A percentile compares a stretch with the other conserved stretches of the same genome.
Conservation (phyloP, 2,888 invertebrate species). For the Cheiracanthium punctorium region DNA sequence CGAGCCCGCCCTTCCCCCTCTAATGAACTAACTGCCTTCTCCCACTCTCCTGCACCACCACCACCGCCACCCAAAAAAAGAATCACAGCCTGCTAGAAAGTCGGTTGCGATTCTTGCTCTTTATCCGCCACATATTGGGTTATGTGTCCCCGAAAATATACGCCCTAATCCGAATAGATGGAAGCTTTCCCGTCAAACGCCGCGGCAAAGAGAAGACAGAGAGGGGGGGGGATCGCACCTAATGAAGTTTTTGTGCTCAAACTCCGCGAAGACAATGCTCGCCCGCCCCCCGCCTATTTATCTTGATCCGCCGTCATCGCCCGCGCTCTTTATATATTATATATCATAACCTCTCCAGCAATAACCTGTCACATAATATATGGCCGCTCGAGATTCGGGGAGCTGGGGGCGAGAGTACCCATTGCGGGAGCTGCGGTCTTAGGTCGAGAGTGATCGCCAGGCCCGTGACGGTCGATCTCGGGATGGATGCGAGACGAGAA, state of each 20-base stretch:
- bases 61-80: not conserved
- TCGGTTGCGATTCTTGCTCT: not conserved
- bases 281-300: conserved; percentile 33
- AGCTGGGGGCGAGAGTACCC: not conserved
- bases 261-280: conserved; percentile 8
- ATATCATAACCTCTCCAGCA: conserved; percentile 40
- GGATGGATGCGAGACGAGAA: too few relatives aligned
- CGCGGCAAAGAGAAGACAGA: not conserved
- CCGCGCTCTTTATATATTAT: conserved; percentile 25
- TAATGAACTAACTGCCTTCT: not conserved
- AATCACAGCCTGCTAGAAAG: not conserved
- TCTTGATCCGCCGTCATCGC: conserved; percentile 42
- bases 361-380: conserved; percentile 55
- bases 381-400: conserved; percentile 1
- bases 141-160: conserved; percentile 43
- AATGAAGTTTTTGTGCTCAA: conserved; percentile 56
- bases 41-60: not conserved
- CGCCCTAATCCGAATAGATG: conserved; percentile 46
- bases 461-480: too few relatives aligned
- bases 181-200: conserved; percentile 5
- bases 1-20: not conserved
- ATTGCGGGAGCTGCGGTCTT: not conserved
- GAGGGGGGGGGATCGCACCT: conserved; percentile 23
- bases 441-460: too few relatives aligned
- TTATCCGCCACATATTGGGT: conserved; percentile 50